Conservation (phyloP, 64 coral and sea anemone genomes). For the Dendrophyllia cribrosa region DNA sequence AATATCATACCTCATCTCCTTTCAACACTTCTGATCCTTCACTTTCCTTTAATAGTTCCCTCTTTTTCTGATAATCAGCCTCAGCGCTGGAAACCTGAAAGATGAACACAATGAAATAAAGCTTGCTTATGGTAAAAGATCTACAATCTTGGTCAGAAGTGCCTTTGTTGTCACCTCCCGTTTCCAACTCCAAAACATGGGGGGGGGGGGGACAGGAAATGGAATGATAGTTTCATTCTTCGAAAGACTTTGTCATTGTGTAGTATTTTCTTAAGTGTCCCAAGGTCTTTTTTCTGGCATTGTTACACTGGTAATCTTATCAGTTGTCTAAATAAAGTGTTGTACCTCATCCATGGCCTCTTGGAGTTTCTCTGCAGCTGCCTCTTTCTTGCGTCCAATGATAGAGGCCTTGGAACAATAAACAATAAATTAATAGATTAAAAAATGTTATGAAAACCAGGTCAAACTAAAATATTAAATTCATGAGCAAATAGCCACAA, state of each 20-base stretch:
- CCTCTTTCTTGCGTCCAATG: constrained; percentile 95
- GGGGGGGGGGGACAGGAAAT: no score
- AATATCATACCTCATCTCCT: constrained; percentile 90
- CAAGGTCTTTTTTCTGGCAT: no score
- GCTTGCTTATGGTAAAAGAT: not conserved
- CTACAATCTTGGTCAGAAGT: no score
- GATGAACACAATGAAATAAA: not conserved
- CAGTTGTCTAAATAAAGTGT: no score
- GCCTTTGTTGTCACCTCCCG: no score
- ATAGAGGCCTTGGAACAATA: constrained; percentile 81
- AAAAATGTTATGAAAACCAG: not conserved
- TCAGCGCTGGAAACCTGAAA: constrained; percentile 70
- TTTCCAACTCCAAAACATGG: no score
- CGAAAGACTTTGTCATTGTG: no score
- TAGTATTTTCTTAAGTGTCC: no score
- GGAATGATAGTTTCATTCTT: no score
- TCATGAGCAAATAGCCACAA: no score
- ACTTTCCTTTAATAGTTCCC: constrained; percentile 88
- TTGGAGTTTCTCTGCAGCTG: constrained; percentile 86
- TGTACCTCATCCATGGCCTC: constrained; percentile 99
- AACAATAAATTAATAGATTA: not conserved
- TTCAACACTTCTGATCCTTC: constrained; percentile 97
- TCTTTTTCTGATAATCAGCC: constrained; percentile 86
- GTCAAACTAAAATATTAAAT: no score
- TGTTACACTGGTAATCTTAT: no score